These are phyloP conservation scores for Condylura cristata DNA, from an alignment of 2,113 vertebrate species.

Conservation along the genomic window DNA sequence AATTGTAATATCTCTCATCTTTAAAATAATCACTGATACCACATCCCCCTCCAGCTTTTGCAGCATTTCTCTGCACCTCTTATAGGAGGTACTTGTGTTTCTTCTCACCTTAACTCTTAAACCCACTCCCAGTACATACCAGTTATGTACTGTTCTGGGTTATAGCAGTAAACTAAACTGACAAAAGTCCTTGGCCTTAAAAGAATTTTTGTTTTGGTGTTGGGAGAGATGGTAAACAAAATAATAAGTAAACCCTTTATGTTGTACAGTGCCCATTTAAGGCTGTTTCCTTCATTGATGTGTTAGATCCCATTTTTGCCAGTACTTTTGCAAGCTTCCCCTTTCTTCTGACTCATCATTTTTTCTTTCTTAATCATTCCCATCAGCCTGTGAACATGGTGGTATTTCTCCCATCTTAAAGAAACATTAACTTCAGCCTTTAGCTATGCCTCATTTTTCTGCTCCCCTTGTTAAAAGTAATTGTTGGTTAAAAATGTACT, in stretches of 20 bases:
- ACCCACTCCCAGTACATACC: not conserved
- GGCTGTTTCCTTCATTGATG: not conserved
- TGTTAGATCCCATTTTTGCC: not conserved
- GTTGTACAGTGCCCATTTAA: not conserved
- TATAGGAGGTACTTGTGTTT: not conserved
- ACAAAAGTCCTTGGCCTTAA: not conserved
- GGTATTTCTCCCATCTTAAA: not conserved
- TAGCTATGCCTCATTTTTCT: not conserved
- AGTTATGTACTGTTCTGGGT: not conserved
- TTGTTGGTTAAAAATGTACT: not conserved
- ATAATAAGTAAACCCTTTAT: not conserved
- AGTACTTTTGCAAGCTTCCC: not conserved
- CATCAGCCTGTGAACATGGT: not conserved
- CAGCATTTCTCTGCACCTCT: not conserved
- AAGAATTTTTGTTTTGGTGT: not conserved
- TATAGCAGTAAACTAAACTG: not conserved
- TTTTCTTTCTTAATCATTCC: constrained; percentile 34
- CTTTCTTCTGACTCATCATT: not conserved
- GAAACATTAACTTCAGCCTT: not conserved
- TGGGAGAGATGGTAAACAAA: not conserved
- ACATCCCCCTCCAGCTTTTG: not conserved
- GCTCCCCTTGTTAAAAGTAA: not conserved
- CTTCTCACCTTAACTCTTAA: not conserved
- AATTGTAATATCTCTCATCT: not conserved
- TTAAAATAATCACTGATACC: not conserved